Base-by-base conservation (phyloP, 2,797 vertebrate genomes). In the Coregonus ussuriensis region DNA sequence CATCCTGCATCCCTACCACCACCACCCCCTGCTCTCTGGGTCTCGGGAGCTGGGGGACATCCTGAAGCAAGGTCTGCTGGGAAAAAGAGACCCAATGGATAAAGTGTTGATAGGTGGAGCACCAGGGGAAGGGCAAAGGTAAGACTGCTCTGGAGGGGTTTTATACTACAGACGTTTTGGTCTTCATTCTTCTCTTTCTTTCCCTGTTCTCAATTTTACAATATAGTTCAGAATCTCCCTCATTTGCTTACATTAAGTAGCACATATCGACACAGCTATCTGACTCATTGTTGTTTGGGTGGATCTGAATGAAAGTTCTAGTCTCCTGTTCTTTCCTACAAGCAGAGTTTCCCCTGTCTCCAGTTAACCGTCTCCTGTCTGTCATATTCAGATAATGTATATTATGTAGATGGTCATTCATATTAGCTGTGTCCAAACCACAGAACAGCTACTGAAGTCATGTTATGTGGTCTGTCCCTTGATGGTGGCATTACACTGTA, bases 321-420 rank as follows among this genome's bases (percentile, higher is more conserved):
- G 76, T 84, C 81, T 91, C 79, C 82, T 87, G 85, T 82, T 90
- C 87, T 93, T 93, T 93, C 91, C 91, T 87, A 59, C 75, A 72
- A 13, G 35, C 74, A 74, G 31, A 77, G 84, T 85, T 89, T 91
- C 86, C 88, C 35, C 86, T 83, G 68, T 76, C 29, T 78, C 75
- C 74, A 78, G 47, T 62, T 89, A 90, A 89, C 85, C 81, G 85
- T 86, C 86, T 69, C 73, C 79, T 86, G 62, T 15, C 80, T 18
- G 74, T 73, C 52, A 72, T 74, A 75, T 53, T 69, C 59, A 80
- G 6, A 74, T 21, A 78, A 25, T 25, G 6, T n/a, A 25, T 21
- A 16, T 69, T 41, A 35, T 47, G 33, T 29, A 69, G 33, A 69
- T 16, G 31, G 33, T 69, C 13, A 69, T 69, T n/a, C 16, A 25